A percentile compares a stretch with the other conserved stretches of the same genome.
Conservation (phyloP, 2,113 vertebrate genomes). For the Carlito syrichta region DNA sequence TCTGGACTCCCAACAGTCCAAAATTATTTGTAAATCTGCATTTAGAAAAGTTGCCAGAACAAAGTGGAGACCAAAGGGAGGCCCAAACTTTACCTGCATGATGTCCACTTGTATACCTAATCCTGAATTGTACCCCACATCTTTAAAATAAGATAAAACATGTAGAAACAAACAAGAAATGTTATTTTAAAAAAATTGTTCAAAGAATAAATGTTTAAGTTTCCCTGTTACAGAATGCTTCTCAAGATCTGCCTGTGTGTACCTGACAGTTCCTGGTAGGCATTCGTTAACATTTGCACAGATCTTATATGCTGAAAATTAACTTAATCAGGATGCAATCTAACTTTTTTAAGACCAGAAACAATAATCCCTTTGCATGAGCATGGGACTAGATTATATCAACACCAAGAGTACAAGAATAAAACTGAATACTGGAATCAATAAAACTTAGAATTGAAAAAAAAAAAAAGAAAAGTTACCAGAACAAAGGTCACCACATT, state of each 20-base stretch:
- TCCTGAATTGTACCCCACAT: too few species aligned
- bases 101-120: too few species aligned
- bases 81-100: too few species aligned
- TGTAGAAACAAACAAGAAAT: neutral
- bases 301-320: slow-evolving; percentile 24
- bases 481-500: neutral
- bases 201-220: neutral
- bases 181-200: neutral
- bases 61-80: too few species aligned
- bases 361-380: neutral
- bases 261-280: neutral
- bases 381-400: neutral
- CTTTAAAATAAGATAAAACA: too few species aligned
- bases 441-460: neutral
- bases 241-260: neutral
- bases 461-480: too few species aligned
- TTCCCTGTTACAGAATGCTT: neutral
- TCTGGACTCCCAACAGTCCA: neutral
- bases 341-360: neutral
- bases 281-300: neutral
- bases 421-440: neutral
- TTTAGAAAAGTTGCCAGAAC: too few species aligned
- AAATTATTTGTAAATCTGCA: neutral
- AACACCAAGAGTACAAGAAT: neutral
- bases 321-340: neutral